These are phyloP conservation scores for Odontamblyopus lacepedii DNA, from an alignment of 2,797 vertebrate genomes.

Conservation along the genomic window DNA sequence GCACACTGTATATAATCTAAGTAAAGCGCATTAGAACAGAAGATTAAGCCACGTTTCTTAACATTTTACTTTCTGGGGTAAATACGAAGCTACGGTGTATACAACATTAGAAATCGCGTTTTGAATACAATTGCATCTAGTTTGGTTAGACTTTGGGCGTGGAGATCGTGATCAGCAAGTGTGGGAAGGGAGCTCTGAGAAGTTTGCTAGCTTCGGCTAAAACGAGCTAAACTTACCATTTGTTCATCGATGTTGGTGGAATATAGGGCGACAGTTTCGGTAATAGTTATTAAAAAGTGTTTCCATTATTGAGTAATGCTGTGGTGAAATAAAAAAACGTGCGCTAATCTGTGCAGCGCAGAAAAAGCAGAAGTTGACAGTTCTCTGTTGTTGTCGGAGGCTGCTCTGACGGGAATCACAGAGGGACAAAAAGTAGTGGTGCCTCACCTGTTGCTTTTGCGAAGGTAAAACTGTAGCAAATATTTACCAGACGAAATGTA, in stretches of 20 bases:
- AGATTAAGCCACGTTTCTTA: conserved; percentile 12
- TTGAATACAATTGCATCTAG: too few relatives aligned
- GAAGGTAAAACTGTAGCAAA: neutral
- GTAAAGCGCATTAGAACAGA: conserved; percentile 7
- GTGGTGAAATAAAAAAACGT: neutral
- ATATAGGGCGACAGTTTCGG: neutral
- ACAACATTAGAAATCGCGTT: neutral
- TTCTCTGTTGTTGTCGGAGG: conserved; percentile 26
- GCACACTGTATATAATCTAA: neutral
- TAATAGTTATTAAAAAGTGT: neutral
- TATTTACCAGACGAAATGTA: neutral
- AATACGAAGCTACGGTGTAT: neutral
- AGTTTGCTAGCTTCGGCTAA: conserved; percentile 44
- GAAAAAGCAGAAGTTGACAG: conserved; percentile 49
- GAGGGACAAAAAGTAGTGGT: conserved; percentile 48
- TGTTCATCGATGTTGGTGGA: neutral
- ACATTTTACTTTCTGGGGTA: neutral
- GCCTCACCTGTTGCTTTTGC: conserved; percentile 47
- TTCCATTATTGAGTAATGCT: neutral
- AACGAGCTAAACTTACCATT: conserved; percentile 56
- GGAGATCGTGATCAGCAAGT: neutral
- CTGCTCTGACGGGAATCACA: conserved; percentile 42
- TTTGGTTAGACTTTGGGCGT: neutral
- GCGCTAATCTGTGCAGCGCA: conserved; percentile 48
- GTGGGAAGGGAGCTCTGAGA: neutral